These are phyloP conservation scores for Heliornis fulica DNA, from an alignment of 2,113 vertebrate species.

Conservation along the genomic window DNA sequence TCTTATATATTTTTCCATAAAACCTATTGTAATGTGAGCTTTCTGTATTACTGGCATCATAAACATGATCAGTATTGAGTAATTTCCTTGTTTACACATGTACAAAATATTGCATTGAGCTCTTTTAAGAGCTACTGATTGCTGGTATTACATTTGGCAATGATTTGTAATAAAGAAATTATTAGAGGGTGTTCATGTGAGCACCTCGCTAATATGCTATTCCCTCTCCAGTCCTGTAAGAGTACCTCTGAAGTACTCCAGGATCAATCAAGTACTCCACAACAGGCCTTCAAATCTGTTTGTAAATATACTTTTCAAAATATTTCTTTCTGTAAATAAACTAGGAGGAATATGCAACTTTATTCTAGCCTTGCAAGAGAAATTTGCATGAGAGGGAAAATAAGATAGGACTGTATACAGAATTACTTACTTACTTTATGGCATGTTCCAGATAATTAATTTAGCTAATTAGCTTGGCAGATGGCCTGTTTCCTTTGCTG, in stretches of 20 bases:
- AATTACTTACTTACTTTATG: neutral
- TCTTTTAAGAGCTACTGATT: neutral
- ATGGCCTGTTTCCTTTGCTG: neutral
- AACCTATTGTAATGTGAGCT: neutral
- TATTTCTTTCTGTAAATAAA: neutral
- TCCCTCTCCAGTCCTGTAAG: neutral
- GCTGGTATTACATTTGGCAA: neutral
- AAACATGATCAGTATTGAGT: neutral
- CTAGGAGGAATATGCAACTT: neutral
- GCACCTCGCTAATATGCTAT: neutral
- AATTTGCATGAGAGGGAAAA: neutral
- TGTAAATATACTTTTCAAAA: neutral
- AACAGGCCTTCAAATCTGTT: neutral
- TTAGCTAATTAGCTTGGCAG: neutral
- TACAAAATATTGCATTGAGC: neutral
- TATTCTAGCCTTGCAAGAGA: neutral
- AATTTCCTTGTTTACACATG: neutral
- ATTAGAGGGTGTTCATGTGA: neutral
- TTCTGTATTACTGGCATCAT: neutral
- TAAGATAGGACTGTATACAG: rapidly evolving
- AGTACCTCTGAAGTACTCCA: constrained; percentile 4
- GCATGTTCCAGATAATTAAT: neutral
- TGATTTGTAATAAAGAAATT: neutral
- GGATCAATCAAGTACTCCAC: neutral
- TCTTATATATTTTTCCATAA: neutral